phyloP scores from a whole-genome alignment of 23 tunicate species.

The Halocynthia roretzi region DNA sequence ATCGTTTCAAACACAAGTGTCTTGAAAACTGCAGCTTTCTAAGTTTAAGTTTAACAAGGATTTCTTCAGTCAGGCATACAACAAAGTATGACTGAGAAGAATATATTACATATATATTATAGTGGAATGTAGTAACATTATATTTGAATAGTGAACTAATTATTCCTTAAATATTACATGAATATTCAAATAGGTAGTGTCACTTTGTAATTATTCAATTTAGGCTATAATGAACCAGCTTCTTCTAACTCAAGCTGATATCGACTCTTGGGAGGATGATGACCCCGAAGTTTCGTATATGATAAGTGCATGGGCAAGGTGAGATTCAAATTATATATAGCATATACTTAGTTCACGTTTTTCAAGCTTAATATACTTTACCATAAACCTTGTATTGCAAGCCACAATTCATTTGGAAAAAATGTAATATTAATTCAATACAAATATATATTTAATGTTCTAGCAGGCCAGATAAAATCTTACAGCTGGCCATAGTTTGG shows the following conservation, averaged over 20 bases:
- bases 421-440: too few species aligned
- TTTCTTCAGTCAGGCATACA: too few species aligned
- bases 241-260: conserved; percentile 85
- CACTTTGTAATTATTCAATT: not conserved
- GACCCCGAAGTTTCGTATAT: conserved; percentile 98
- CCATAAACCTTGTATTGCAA: too few species aligned
- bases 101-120: not conserved
- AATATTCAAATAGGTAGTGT: not conserved
- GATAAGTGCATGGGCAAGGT: conserved; percentile 99
- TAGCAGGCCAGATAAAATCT: too few species aligned
- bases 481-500: too few species aligned
- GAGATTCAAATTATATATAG: not conserved
- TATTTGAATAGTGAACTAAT: not conserved
- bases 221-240: conserved; percentile 92
- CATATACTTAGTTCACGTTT: not conserved
- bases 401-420: too few species aligned
- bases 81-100: too few species aligned
- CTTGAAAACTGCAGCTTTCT: too few species aligned
- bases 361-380: not conserved
- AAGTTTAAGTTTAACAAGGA: too few species aligned
- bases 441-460: too few species aligned
- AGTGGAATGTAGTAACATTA: not conserved
- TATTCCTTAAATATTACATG: not conserved
- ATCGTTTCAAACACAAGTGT: too few species aligned
- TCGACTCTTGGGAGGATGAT: conserved; percentile 95